Evolutionary conservation across 2,113 vertebrate species (phyloP), one percentile per base, ranked within the genome.

Genomic region (Microcebus murinus): DNA sequence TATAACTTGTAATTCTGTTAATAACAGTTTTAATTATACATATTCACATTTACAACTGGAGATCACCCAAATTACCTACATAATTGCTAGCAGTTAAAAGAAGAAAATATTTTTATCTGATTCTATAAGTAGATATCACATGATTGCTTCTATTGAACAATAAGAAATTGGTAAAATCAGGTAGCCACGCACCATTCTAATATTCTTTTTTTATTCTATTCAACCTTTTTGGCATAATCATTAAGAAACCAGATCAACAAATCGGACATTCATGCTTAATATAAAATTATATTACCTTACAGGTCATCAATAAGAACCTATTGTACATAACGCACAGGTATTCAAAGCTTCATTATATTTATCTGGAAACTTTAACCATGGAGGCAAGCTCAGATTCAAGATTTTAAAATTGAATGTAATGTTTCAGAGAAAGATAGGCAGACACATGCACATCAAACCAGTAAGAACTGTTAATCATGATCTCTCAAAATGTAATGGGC

Each of bases 81-180:
- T 34, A 74, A 80, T 39, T 91, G 67, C 14, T 92, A 71, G 36
- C 36, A 77, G 48, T 81, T 82, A 92, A 97, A 97, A 90, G 34
- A 87, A 85, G 2, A 93, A 82, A 80, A n/a, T 76, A 65, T 59
- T 70, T 96, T 91, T 74, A 90, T 59, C 23, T 94, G 50, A 77
- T 63, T 94, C 61, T 92, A 20, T 92, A 96, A 92, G 87, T 85
- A 84, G 52, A 87, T 9, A 96, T 91, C 92, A 96, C 77, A 96
- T 94, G 71, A 95, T 91, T 94, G 59, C 52, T 87, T 90, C 63
- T 71, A 86, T 10, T 90, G 48, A 95, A 77, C 93, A 96, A 87
- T 96, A 94, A 94, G 73, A 94, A 91, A 89, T 55, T 59, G 21
- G 63, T 61, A 96, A 95, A 96, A 84, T 80, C 92, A 94, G 63